Evolutionary conservation across 2,888 invertebrate species (phyloP).

Genomic region (Hemithea aestivaria): DNA sequence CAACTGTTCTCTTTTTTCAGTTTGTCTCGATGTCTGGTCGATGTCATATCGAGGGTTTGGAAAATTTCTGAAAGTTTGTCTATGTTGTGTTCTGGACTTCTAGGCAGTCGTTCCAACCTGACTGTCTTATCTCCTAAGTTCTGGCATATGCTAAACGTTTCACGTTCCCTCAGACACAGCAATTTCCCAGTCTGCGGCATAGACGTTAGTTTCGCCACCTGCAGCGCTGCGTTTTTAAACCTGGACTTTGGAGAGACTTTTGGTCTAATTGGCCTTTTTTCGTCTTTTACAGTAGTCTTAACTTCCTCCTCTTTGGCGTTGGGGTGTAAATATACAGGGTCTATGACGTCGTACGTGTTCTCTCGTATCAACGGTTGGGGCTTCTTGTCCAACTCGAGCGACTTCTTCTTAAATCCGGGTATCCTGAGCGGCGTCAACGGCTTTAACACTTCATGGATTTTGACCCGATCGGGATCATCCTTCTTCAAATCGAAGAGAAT

Average conservation of each 20-base stretch:
- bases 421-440: constrained; percentile 62
- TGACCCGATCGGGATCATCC: constrained; percentile 37
- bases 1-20: constrained; percentile 73
- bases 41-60: constrained; percentile 64
- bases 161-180: constrained; percentile 58
- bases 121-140: constrained; percentile 44
- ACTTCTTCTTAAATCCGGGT: constrained; percentile 51
- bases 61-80: constrained; percentile 68
- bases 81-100: constrained; percentile 55
- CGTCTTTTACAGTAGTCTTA: constrained; percentile 15
- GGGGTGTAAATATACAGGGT: constrained; percentile 57
- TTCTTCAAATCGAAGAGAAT: constrained; percentile 63
- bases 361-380: constrained; percentile 63
- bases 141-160: constrained; percentile 46
- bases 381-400: constrained; percentile 41
- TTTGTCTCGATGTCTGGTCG: constrained; percentile 56
- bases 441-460: constrained; percentile 60
- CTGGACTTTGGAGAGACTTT: constrained; percentile 61
- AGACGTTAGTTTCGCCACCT: constrained; percentile 59
- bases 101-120: constrained; percentile 50
- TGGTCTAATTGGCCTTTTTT: constrained; percentile 9
- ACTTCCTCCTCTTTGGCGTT: constrained; percentile 40
- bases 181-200: constrained; percentile 67
- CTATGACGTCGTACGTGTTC: constrained; percentile 70
- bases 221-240: constrained; percentile 65